Conservation (phyloP, 2,113 vertebrate genomes). For the Phaetusa simplex region DNA sequence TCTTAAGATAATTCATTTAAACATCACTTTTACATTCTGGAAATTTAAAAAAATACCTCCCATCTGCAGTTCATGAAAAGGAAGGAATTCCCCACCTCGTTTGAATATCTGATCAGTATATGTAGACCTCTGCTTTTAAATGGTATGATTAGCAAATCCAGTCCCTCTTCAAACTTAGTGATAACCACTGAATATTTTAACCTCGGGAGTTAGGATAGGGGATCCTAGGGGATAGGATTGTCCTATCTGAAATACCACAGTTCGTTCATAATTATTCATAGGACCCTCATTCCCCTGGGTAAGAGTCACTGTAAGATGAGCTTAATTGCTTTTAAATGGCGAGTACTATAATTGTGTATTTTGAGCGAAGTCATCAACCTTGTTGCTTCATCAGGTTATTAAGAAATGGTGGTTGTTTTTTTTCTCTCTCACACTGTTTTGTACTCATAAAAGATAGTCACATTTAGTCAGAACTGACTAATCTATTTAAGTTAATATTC, state of each 20-base stretch:
- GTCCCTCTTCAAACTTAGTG: not conserved
- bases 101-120: not conserved
- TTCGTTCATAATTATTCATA: not conserved
- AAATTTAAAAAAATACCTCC: not conserved
- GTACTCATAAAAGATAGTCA: not conserved
- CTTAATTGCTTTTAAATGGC: not conserved
- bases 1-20: not conserved
- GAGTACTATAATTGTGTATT: not conserved
- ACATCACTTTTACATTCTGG: not conserved
- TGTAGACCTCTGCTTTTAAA: not conserved
- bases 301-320: not conserved
- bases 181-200: not conserved
- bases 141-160: not conserved
- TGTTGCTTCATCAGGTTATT: not conserved
- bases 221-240: no score
- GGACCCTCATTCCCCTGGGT: not conserved
- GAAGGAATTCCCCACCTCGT: not conserved
- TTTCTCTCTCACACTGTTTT: not conserved
- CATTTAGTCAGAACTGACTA: not conserved
- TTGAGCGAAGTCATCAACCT: not conserved
- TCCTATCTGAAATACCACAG: not conserved
- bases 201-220: rapidly evolving
- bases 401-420: not conserved
- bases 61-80: not conserved
- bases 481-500: not conserved